Evolutionary conservation across 2,888 invertebrate species (phyloP).

Genomic region (Drosophila anomalata): DNA sequence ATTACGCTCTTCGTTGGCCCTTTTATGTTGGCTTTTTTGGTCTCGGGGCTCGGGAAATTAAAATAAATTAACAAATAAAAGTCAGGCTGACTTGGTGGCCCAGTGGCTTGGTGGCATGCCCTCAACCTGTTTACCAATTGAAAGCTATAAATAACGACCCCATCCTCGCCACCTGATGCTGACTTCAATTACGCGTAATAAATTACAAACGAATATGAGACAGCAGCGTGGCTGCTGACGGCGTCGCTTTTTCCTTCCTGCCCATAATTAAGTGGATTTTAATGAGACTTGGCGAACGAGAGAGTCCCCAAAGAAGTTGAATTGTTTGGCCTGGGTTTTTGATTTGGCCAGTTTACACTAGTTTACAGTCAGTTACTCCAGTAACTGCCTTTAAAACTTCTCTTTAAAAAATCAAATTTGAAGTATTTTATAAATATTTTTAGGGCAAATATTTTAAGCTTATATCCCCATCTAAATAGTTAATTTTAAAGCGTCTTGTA

Average conservation of each 20-base stretch:
- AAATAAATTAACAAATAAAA: constrained; percentile 57
- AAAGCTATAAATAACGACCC: constrained; percentile 39
- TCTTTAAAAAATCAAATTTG: too few species aligned
- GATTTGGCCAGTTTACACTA: constrained; percentile 47
- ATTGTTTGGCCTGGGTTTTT: constrained; percentile 30
- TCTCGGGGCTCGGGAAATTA: constrained; percentile 43
- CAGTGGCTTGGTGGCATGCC: constrained; percentile 20
- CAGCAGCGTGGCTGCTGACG: constrained; percentile 35
- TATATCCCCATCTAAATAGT: too few species aligned
- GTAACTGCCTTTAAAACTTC: too few species aligned
- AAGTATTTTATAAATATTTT: not conserved
- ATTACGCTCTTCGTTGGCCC: constrained; percentile 37
- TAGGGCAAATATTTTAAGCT: not conserved
- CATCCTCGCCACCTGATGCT: constrained; percentile 47
- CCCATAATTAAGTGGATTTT: constrained; percentile 75
- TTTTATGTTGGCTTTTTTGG: constrained; percentile 6
- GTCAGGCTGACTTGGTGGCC: constrained; percentile 19
- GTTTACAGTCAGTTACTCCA: not conserved
- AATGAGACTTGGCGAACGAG: constrained; percentile 58
- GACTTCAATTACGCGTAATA: constrained; percentile 72
- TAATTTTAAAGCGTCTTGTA: constrained; percentile 51
- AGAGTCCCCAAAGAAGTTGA: constrained; percentile 28
- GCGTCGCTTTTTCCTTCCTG: constrained; percentile 36
- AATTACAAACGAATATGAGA: constrained; percentile 56
- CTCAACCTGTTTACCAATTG: constrained; percentile 39